Evolutionary conservation across 2,888 invertebrate species (phyloP), one percentile per base, ranked within the genome.

Genomic region (Perizoma flavofasciatum): DNA sequence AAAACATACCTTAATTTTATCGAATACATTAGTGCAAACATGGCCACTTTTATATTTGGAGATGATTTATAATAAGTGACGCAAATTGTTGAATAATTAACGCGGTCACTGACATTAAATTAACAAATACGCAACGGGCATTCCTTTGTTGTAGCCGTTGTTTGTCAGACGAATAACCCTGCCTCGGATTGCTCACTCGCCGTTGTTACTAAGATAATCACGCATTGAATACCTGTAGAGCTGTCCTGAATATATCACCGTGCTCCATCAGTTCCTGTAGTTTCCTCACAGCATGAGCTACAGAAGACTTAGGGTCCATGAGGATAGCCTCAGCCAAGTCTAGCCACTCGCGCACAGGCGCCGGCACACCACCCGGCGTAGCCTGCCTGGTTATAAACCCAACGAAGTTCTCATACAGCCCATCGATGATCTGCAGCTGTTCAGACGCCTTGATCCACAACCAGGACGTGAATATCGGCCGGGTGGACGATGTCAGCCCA

Each of bases 271-370:
- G 81, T 46, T 94, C 92, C 68, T 94, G 90, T 43, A 96, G 92
- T 61, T 93, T 92, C 52, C 89, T 83, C 65, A 95, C 89, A 4
- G 94, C 92, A 45, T 88, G 87, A 9, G 93, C 86, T 8, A 95
- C 93, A 0, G 94, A 94, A 71, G 88, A 62, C 80, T 89, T 93
- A 0, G 94, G 93, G 74, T 96, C 95, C 72, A 93, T 87, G 50
- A 96, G 82, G 11, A 96, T 92, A 0, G 94, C 93, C 59, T 95
- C 94, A 0, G 95, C 93, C 64, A 97, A 82, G 81, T 95, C 95
- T 56, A 93, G 78, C 93, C 95, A 81, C 70, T 82, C 79, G 59
- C 78, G 70, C 47, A 85, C 75, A 44, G 89, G 82, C 59, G 88
- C 92, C 61, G 85, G 92, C 71, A 76, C 85, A 39, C 79, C 78